These are phyloP conservation scores for Sceloporus tristichus DNA, from an alignment of 2,113 vertebrate genomes.

Conservation along the genomic window DNA sequence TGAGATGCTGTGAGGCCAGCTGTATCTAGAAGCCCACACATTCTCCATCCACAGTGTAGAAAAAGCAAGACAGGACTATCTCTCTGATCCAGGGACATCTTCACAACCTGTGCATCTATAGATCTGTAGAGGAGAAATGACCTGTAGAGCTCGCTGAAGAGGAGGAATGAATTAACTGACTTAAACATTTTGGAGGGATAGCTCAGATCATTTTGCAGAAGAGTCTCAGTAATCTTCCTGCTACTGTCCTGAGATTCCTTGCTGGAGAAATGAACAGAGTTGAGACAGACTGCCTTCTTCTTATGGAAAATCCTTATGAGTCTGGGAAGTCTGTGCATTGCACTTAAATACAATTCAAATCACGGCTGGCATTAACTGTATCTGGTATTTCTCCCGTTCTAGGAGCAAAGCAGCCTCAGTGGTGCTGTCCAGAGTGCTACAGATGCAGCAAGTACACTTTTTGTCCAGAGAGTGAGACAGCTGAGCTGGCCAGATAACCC, in stretches of 20 bases:
- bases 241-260: no score
- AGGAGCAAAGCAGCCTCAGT: no score
- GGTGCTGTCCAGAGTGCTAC: slow-evolving; percentile 48
- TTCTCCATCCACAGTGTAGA: background rate
- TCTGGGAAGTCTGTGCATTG: background rate
- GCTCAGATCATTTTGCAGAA: background rate
- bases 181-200: background rate
- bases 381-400: background rate
- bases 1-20: no score
- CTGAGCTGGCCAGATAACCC: background rate
- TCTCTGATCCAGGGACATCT: background rate
- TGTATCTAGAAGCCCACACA: no score
- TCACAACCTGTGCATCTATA: background rate
- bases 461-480: background rate
- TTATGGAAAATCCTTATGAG: background rate
- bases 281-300: background rate
- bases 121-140: background rate
- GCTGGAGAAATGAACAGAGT: background rate
- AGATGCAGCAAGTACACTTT: background rate
- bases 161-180: background rate
- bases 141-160: background rate
- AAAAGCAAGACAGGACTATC: background rate
- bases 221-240: background rate
- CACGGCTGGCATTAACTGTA: background rate
- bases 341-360: background rate